These are phyloP conservation scores for Spheniscus mendiculus DNA, from an alignment of 2,113 vertebrate species.

Conservation along the genomic window DNA sequence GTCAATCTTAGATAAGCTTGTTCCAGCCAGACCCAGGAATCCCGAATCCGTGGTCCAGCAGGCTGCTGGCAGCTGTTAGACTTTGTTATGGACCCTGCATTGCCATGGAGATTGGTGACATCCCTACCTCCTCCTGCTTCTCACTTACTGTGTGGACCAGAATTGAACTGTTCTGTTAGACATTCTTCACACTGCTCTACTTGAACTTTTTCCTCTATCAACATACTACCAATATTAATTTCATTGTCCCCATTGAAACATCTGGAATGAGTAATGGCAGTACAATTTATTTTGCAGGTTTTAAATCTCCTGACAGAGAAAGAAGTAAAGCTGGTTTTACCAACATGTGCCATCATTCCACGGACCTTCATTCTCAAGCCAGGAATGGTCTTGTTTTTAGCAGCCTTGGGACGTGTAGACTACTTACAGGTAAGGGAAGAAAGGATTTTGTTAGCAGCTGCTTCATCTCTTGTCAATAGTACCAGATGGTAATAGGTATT, in stretches of 20 bases:
- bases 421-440: conserved; percentile 82
- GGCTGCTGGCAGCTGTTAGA: neutral
- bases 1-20: neutral
- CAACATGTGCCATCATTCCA: conserved; percentile 82
- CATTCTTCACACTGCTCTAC: neutral
- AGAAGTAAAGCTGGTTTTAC: conserved; percentile 88
- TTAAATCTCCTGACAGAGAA: conserved; percentile 85
- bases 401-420: conserved; percentile 87
- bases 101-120: neutral
- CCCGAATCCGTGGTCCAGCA: neutral
- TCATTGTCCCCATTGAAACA: neutral
- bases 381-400: conserved; percentile 85
- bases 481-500: neutral
- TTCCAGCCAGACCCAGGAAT: neutral
- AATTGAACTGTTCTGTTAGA: neutral
- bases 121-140: neutral
- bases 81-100: neutral
- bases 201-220: neutral
- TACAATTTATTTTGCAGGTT: conserved; percentile 76
- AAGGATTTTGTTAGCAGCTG: neutral
- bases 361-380: conserved; percentile 89
- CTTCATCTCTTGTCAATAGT: neutral
- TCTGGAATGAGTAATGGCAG: neutral
- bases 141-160: neutral
- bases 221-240: neutral